These are phyloP conservation scores for Torymus texanus DNA, from an alignment of 2,888 invertebrate species.

Conservation along the genomic window DNA sequence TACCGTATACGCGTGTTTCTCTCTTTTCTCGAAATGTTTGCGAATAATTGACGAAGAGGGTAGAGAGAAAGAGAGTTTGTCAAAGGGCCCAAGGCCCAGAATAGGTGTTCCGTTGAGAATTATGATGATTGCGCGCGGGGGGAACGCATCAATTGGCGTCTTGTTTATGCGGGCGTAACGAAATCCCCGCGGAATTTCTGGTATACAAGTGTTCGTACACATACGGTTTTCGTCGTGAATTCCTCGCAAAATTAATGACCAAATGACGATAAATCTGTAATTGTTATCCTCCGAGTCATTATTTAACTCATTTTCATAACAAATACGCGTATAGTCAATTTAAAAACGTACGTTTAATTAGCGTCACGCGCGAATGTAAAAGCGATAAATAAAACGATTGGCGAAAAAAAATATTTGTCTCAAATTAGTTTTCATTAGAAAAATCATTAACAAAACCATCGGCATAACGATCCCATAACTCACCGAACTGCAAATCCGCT, in stretches of 20 bases:
- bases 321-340: conserved; percentile 10
- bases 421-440: too few species aligned
- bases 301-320: not conserved
- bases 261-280: conserved; percentile 24
- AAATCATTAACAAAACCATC: too few species aligned
- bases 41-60: conserved; percentile 6
- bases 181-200: conserved; percentile 42
- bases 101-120: conserved; percentile 39
- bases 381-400: too few species aligned
- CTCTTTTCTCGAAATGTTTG: not conserved
- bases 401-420: too few species aligned
- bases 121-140: conserved; percentile 44
- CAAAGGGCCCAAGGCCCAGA: conserved; percentile 37
- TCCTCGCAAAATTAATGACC: conserved; percentile 22
- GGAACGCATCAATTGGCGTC: conserved; percentile 18
- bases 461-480: too few species aligned
- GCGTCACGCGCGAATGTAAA: too few species aligned
- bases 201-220: not conserved
- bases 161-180: conserved; percentile 50
- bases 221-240: not conserved
- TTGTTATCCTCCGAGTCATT: conserved; percentile 12
- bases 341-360: conserved; percentile 1
- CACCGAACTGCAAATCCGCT: too few species aligned
- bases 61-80: conserved; percentile 24
- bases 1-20: not conserved